phyloP scores from a whole-genome alignment of 2,113 vertebrate species.

The Limnothrissa miodon region DNA sequence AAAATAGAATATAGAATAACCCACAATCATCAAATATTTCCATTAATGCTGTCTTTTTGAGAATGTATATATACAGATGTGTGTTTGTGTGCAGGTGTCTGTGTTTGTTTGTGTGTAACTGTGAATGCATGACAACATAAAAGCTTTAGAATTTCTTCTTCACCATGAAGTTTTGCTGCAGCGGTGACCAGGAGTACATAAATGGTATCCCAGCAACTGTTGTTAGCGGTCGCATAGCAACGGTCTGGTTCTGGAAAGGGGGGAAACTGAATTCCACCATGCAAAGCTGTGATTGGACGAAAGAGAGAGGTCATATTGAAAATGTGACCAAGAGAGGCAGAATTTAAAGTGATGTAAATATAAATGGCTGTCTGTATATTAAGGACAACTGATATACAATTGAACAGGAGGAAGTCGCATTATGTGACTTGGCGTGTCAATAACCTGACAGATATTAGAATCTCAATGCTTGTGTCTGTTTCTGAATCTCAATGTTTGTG shows the following conservation, averaged over 20 bases:
- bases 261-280: conserved; percentile 90
- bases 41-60: conserved; percentile 4
- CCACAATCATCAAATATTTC: neutral
- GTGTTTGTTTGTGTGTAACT: conserved; percentile 25
- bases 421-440: conserved; percentile 12
- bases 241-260: conserved; percentile 82
- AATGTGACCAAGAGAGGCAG: neutral
- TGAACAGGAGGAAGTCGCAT: conserved; percentile 1
- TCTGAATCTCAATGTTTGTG: no score
- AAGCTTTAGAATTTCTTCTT: conserved; percentile 35
- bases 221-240: conserved; percentile 88
- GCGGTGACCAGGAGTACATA: conserved; percentile 98
- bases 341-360: neutral
- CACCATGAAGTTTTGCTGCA: conserved; percentile 99
- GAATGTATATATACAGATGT: neutral
- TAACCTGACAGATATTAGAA: neutral
- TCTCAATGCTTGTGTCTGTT: neutral
- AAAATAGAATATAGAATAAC: neutral
- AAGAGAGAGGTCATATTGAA: neutral
- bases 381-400: neutral
- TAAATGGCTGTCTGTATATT: neutral
- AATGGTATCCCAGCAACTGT: conserved; percentile 94
- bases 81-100: conserved; percentile 23
- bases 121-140: conserved; percentile 12
- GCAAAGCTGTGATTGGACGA: conserved; percentile 74